Evolutionary conservation across 2,797 vertebrate genomes (phyloP), one percentile per base, ranked within the genome.

Genomic region (Botia almorhae): DNA sequence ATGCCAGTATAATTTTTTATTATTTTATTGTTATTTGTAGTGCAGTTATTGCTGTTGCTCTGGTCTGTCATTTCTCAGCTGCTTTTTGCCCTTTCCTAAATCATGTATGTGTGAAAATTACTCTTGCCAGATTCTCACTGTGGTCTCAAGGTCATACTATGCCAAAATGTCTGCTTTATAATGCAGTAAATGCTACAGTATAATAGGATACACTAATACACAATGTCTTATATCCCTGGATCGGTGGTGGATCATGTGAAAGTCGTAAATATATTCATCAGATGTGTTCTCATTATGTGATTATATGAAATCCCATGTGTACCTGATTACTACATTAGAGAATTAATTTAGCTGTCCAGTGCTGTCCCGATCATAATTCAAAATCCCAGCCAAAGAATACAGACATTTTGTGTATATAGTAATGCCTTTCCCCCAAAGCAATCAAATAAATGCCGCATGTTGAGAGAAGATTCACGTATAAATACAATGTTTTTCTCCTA

Each of bases 21-120:
- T 82, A 74, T 77, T 80, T 81, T 84, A 74, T 19, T 85, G 26
- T 46, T 46, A 46, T 81, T 82, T 78, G 50, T 86, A 86, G 81
- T 91, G 91, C 91, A 91, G 89, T 88, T 84, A 88, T 88, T 84
- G 85, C 80, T 84, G 81, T 87, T 87, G 81, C 86, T 87, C 87
- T 84, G 84, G 70, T 83, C 71, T 74, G 85, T 46, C 10, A 8
- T 11, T 46, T 46, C 8, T 39, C 6, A 39, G 36, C 36, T 39
- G 36, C 36, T 46, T 46, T 46, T 46, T 11, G 43, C 43, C 43
- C 43, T 46, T 26, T 46, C 7, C 43, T 10, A 46, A 46, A 46
- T 11, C 7, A 46, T 46, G 10, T 53, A 16, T 87, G 80, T 58
- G 80, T 91, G 81, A 88, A 84, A 88, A 84, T 91, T 76, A 58